phyloP scores from a whole-genome alignment of 2,113 vertebrate species.

The Sebastes fasciatus region DNA sequence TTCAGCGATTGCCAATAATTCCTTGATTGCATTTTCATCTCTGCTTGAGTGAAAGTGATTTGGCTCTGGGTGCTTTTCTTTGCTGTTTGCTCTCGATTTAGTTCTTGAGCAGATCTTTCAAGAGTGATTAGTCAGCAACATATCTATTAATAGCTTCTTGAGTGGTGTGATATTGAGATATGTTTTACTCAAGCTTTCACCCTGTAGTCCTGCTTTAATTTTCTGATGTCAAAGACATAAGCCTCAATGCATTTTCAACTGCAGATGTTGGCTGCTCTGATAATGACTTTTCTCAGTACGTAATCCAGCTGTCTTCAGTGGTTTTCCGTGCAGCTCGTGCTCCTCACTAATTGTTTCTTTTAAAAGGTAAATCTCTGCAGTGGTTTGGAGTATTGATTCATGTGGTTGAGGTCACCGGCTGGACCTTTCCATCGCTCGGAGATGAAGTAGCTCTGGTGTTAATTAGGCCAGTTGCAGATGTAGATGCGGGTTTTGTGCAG shows the following conservation, averaged over 20 bases:
- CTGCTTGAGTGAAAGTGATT: background rate
- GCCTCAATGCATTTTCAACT: slow-evolving; percentile 15
- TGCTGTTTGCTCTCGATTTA: slow-evolving; percentile 7
- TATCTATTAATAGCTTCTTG: slow-evolving; percentile 2
- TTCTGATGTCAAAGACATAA: slow-evolving; percentile 17
- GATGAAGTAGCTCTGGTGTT: slow-evolving; percentile 50
- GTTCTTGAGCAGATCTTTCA: slow-evolving; percentile 7
- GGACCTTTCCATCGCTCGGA: slow-evolving; percentile 23
- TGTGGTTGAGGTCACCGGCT: slow-evolving; percentile 35
- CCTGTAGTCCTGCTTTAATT: background rate
- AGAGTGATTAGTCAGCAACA: slow-evolving; percentile 38
- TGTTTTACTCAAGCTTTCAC: background rate
- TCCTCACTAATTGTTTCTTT: slow-evolving; percentile 43
- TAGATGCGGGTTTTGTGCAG: slow-evolving; percentile 24
- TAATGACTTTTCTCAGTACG: slow-evolving; percentile 14
- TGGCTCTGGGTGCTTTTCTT: background rate
- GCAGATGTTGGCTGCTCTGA: slow-evolving; percentile 9
- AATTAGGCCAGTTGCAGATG: slow-evolving; percentile 32
- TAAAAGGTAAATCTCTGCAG: slow-evolving; percentile 30
- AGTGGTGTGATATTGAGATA: background rate
- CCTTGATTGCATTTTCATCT: background rate
- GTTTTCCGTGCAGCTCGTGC: slow-evolving; percentile 9
- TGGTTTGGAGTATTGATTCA: slow-evolving; percentile 62
- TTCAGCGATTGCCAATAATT: background rate
- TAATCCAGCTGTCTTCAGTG: slow-evolving; percentile 33